These are phyloP conservation scores for Agrochola lota DNA, from an alignment of 2,888 invertebrate genomes.

Conservation along the genomic window DNA sequence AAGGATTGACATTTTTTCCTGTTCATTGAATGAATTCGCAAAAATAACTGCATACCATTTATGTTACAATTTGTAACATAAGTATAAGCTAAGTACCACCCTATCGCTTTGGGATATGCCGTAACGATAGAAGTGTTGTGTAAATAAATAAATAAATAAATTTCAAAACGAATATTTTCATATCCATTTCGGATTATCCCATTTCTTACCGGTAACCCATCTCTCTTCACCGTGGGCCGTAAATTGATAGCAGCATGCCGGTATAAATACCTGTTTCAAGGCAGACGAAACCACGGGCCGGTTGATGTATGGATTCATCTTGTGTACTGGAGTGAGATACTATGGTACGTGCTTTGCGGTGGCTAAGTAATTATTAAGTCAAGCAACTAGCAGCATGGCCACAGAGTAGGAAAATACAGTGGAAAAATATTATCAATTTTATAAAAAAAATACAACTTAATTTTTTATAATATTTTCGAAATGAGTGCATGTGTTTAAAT, in stretches of 20 bases:
- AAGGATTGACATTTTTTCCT: too few relatives aligned
- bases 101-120: too few relatives aligned
- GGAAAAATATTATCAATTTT: background rate
- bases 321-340: slow-evolving; percentile 52
- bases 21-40: too few relatives aligned
- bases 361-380: slow-evolving; percentile 73
- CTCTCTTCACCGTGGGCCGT: background rate
- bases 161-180: background rate
- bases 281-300: slow-evolving; percentile 32
- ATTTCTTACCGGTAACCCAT: slow-evolving; percentile 15
- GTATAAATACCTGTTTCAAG: slow-evolving; percentile 29
- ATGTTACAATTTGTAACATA: too few relatives aligned
- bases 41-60: too few relatives aligned
- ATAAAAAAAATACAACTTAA: too few relatives aligned
- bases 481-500: too few relatives aligned
- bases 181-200: background rate
- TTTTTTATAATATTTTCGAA: too few relatives aligned
- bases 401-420: slow-evolving; percentile 49
- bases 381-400: slow-evolving; percentile 51
- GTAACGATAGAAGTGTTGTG: too few relatives aligned
- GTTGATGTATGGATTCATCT: slow-evolving; percentile 59
- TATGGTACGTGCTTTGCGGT: slow-evolving; percentile 67
- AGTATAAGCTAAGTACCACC: too few relatives aligned
- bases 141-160: background rate
- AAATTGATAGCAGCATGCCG: slow-evolving; percentile 27